phyloP scores from a whole-genome alignment of 1,140 invertebrate species.

The Heliconius nattereri region DNA sequence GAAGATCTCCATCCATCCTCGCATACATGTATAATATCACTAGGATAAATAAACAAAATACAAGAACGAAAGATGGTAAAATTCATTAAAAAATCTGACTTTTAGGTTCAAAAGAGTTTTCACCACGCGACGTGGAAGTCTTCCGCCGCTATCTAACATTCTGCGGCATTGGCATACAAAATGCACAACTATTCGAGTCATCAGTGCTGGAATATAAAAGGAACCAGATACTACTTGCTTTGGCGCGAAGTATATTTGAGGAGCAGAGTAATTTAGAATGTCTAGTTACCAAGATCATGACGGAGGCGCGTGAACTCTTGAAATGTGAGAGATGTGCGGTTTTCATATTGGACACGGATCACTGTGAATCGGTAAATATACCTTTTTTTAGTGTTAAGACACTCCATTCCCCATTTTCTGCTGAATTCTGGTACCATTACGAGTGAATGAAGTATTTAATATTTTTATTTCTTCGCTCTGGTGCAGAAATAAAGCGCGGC shows the following conservation, averaged over 20 bases:
- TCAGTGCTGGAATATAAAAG: constrained; percentile 95
- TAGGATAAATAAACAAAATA: not conserved
- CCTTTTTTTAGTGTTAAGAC: not conserved
- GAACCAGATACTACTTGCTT: constrained; percentile 94
- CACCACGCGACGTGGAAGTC: constrained; percentile 93
- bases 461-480: not conserved
- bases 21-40: not conserved
- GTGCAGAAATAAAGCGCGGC: too few species aligned
- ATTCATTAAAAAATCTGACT: not conserved
- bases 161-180: constrained; percentile 98
- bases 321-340: constrained; percentile 96
- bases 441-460: not conserved
- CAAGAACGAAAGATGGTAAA: not conserved
- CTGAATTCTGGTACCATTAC: too few species aligned
- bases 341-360: constrained; percentile 92
- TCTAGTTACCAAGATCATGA: constrained; percentile 97
- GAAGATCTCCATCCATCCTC: too few species aligned
- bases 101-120: constrained; percentile 89
- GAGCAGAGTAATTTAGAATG: constrained; percentile 96
- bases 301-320: constrained; percentile 94
- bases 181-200: constrained; percentile 97
- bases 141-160: constrained; percentile 95
- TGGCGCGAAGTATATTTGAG: constrained; percentile 94
- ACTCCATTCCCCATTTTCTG: too few species aligned
- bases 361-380: constrained; percentile 88